phyloP scores from a whole-genome alignment of 2,113 vertebrate genomes.

The Aspidoscelis tigris region DNA sequence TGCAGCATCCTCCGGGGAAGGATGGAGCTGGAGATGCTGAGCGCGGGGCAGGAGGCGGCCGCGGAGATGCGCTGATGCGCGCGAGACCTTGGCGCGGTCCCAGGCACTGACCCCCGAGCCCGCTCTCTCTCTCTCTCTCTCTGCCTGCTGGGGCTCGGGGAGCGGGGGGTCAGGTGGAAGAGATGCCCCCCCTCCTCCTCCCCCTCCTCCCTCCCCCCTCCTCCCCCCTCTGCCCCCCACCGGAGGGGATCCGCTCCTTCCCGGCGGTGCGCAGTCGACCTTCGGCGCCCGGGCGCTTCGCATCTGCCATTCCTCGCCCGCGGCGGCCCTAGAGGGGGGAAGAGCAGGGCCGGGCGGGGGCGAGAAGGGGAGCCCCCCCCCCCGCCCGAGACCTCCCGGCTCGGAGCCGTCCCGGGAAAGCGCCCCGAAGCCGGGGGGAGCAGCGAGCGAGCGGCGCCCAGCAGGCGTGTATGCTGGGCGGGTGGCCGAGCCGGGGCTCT shows the following conservation, averaged over 20 bases:
- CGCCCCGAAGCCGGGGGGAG: neutral
- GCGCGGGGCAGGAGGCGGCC: too few relatives aligned
- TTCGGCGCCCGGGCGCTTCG: neutral
- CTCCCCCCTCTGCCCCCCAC: neutral
- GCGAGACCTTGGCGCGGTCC: too few relatives aligned
- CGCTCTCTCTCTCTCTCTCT: neutral
- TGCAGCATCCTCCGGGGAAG: neutral
- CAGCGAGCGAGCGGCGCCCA: too few relatives aligned
- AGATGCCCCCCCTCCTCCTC: neutral
- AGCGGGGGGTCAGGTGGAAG: too few relatives aligned
- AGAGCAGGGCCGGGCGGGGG: slow-evolving; percentile 15
- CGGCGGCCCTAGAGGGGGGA: neutral
- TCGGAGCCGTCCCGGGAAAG: too few relatives aligned
- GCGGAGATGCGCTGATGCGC: neutral
- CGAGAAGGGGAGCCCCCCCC: neutral
- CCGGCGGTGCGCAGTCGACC: slow-evolving; percentile 31
- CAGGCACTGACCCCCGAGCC: neutral
- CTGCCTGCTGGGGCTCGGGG: neutral
- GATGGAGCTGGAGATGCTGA: slow-evolving; percentile 1
- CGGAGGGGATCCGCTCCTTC: slow-evolving; percentile 32
- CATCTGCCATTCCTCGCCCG: neutral
- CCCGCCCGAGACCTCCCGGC: too few relatives aligned
- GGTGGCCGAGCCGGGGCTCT: slow-evolving; percentile 56
- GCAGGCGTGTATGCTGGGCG: slow-evolving; percentile 18
- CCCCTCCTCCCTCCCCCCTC: too few relatives aligned